These are phyloP conservation scores for Vesta saturnalis DNA, from an alignment of 2,888 invertebrate genomes.

Conservation along the genomic window DNA sequence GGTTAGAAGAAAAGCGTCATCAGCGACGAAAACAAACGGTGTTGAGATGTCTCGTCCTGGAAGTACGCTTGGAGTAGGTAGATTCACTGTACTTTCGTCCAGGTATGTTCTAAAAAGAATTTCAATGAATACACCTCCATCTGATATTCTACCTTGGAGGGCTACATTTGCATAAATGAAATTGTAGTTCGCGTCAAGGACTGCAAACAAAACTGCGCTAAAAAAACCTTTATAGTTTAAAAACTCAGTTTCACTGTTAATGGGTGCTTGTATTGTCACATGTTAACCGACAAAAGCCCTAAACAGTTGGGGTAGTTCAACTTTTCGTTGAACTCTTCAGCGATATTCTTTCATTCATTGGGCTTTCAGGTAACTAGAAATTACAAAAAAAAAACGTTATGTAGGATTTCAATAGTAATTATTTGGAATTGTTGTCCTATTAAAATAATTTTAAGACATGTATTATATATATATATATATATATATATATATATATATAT, in stretches of 20 bases:
- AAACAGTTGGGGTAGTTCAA: constrained; percentile 7
- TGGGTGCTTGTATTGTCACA: not conserved
- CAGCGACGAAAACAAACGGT: not conserved
- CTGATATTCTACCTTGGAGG: not conserved
- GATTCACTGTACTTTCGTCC: not conserved
- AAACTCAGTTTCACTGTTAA: not conserved
- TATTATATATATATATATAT: too few species aligned
- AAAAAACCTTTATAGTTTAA: constrained; percentile 1
- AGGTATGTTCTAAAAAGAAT: not conserved
- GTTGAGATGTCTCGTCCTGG: not conserved
- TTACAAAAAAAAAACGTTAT: not conserved
- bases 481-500: too few species aligned
- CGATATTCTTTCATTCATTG: not conserved
- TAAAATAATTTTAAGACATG: too few species aligned
- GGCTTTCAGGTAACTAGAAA: not conserved
- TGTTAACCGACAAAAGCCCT: not conserved
- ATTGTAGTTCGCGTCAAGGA: constrained; percentile 1
- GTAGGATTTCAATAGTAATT: too few species aligned
- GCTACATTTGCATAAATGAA: not conserved
- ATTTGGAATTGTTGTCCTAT: too few species aligned
- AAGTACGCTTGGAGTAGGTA: not conserved
- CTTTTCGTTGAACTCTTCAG: not conserved
- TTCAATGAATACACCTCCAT: not conserved
- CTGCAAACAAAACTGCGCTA: constrained; percentile 5
- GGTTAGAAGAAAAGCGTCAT: not conserved